Evolutionary conservation across 2,113 vertebrate genomes (phyloP).

Genomic region (Festucalex cinctus): DNA sequence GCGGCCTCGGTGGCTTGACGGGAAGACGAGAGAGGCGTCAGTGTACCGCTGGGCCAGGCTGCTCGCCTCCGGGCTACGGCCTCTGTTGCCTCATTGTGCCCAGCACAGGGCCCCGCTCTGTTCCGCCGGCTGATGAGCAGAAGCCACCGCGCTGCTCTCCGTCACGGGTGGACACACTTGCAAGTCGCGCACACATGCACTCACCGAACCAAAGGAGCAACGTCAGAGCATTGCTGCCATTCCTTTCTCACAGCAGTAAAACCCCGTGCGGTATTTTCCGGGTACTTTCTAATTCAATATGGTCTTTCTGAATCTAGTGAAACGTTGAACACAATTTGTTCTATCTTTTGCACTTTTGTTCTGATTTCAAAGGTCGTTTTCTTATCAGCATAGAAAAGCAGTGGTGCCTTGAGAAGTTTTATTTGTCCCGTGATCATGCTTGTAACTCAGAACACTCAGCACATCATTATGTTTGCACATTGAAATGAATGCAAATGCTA

Average conservation of each 20-base stretch:
- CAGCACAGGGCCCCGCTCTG: constrained; percentile 55
- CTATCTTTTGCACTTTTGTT: not conserved
- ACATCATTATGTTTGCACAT: not conserved
- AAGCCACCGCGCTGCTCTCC: constrained; percentile 45
- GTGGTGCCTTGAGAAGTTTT: not conserved
- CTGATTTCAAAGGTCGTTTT: not conserved
- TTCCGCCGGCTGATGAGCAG: constrained; percentile 56
- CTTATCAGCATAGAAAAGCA: not conserved
- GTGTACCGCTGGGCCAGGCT: constrained; percentile 23
- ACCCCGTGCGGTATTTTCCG: constrained; percentile 45
- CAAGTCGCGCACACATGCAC: not conserved
- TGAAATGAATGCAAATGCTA: not conserved
- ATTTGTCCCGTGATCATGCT: not conserved
- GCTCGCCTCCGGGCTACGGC: constrained; percentile 43
- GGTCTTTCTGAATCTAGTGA: constrained; percentile 23
- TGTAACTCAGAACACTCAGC: not conserved
- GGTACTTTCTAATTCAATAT: constrained; percentile 66
- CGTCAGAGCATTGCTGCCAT: constrained; percentile 44
- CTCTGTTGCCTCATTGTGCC: constrained; percentile 57
- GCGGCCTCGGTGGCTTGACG: constrained; percentile 37
- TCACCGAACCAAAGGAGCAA: constrained; percentile 24
- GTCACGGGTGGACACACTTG: constrained; percentile 29
- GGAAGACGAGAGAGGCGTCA: constrained; percentile 46
- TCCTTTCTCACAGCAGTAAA: constrained; percentile 47
- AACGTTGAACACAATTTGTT: not conserved